Conservation (phyloP, 2,888 invertebrate genomes). For the Rhogogaster chlorosoma region DNA sequence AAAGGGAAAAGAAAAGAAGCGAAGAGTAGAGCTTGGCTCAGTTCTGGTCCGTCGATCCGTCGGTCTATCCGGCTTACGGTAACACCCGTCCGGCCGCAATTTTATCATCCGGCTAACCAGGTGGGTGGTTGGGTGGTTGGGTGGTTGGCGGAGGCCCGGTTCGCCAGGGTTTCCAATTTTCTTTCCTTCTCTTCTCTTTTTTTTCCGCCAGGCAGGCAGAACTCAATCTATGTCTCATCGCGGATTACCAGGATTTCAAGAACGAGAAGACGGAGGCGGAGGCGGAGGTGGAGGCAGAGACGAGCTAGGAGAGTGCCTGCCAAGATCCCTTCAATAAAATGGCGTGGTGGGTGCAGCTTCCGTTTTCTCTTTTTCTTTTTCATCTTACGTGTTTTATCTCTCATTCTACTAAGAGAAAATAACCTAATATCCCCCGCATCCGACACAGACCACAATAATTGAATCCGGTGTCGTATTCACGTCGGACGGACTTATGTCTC, state of each 20-base stretch:
- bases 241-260: slow-evolving; percentile 75
- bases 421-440: slow-evolving; percentile 37
- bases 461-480: slow-evolving; percentile 15
- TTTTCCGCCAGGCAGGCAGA: slow-evolving; percentile 59
- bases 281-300: slow-evolving; percentile 57
- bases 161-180: slow-evolving; percentile 74
- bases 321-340: slow-evolving; percentile 48
- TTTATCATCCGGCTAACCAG: slow-evolving; percentile 67
- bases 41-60: slow-evolving; percentile 53
- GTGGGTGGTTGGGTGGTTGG: slow-evolving; percentile 36
- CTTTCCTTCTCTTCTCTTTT: slow-evolving; percentile 65
- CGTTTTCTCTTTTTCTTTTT: slow-evolving; percentile 13
- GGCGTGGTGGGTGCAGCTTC: slow-evolving; percentile 29
- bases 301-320: slow-evolving; percentile 31
- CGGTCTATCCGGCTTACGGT: slow-evolving; percentile 70
- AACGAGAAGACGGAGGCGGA: slow-evolving; percentile 58
- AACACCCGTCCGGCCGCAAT: slow-evolving; percentile 75
- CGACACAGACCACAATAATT: slow-evolving; percentile 20
- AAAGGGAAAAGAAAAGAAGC: not conserved
- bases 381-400: slow-evolving; percentile 15
- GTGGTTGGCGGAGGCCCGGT: slow-evolving; percentile 45
- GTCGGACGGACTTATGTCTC: not conserved
- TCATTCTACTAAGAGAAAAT: slow-evolving; percentile 30
- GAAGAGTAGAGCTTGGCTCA: not conserved
- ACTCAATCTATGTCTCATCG: slow-evolving; percentile 77